phyloP scores from a whole-genome alignment of 2,888 invertebrate genomes.

The Drosophila meridionalis region DNA sequence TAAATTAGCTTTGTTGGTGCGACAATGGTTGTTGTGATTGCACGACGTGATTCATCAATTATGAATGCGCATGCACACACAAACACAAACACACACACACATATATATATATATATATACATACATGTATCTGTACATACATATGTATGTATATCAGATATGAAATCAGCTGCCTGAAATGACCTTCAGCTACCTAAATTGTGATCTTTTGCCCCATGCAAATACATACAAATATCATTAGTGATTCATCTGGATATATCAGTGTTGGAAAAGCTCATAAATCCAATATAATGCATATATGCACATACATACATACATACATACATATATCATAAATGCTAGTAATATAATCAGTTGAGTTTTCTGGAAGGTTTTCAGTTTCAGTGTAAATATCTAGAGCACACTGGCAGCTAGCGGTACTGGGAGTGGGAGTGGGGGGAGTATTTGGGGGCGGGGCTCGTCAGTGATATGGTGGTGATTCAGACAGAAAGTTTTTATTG shows the following conservation, averaged over 20 bases:
- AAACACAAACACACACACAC: neutral
- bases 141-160: slow-evolving; percentile 25
- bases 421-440: neutral
- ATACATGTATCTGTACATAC: neutral
- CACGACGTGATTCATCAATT: slow-evolving; percentile 57
- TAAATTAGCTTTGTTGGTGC: slow-evolving; percentile 36
- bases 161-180: slow-evolving; percentile 16
- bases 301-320: neutral
- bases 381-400: neutral
- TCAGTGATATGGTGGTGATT: slow-evolving; percentile 1
- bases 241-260: neutral
- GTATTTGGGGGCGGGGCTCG: neutral
- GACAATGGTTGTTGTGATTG: slow-evolving; percentile 29
- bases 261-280: neutral
- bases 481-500: slow-evolving; percentile 5
- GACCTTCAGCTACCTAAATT: slow-evolving; percentile 9
- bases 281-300: neutral
- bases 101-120: neutral
- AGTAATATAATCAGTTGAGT: neutral
- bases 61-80: slow-evolving; percentile 49
- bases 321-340: neutral
- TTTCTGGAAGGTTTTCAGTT: neutral
- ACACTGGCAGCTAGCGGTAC: too few relatives aligned
- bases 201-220: neutral
- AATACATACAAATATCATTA: neutral